Base-by-base conservation (phyloP, 1,140 invertebrate genomes). In the Homarus americanus region DNA sequence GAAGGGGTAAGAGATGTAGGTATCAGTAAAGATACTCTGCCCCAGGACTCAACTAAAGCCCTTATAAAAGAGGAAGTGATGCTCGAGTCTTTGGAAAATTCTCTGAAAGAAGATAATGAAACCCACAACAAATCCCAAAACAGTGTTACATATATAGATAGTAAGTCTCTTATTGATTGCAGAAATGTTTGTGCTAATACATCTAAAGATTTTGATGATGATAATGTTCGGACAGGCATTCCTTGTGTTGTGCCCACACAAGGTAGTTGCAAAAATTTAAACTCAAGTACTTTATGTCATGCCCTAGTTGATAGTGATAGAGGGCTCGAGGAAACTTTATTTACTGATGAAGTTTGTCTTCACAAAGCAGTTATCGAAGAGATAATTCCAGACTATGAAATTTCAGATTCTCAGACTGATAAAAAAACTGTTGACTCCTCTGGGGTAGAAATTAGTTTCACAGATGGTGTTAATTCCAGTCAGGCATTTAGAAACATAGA, bases 291-390 rank as follows among this genome's bases (percentile, higher is more conserved):
- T 76, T 75, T 53, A 86, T 12, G n/a, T 53, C 75, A 38, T 82
- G 28, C 34, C 10, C 7, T 36, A 7, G n/a, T 28, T 78, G 38
- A 53, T 53, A 49, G 40, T n/a, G 79, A 82, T 40, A 76, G 76
- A 88, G 86, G 76, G 32, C 10, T 76, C 32, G 88, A 90, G 82
- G 88, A 90, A 78, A 83, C 80, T 32, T 83, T 90, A 24, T 75
- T 32, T 41, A 90, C 73, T 49, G 88, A 76, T n/a, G 88, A 90
- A 32, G 24, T 83, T 12, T 90, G 88, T 76, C 82, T 90, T 28
- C 72, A 73, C 41, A 83, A 73, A 58, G 88, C 79, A 53, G 72
- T 90, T 32, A 66, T 90, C 40, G 88, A 83, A 63, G 88, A 90
- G 58, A 38, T 90, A 76, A 40, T 90, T 15, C 73, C 88, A 20